Conservation (phyloP, 2,113 vertebrate genomes). For the Spea multiplicata region DNA sequence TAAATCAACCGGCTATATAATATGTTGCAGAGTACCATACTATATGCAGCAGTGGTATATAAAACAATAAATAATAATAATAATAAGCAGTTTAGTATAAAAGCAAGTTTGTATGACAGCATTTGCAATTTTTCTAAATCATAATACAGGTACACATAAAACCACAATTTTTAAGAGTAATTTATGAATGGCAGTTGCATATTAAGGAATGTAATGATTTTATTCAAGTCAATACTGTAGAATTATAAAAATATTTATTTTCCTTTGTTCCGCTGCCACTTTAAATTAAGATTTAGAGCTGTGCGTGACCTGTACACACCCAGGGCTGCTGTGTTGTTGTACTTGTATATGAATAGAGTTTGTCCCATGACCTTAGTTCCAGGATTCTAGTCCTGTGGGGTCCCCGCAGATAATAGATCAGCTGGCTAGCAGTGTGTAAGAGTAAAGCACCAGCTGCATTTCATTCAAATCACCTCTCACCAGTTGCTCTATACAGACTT, state of each 20-base stretch:
- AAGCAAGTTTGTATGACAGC: too few species aligned
- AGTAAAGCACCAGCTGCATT: neutral
- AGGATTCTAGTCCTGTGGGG: neutral
- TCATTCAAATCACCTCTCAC: constrained; percentile 26
- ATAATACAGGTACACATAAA: too few species aligned
- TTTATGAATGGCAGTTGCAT: too few species aligned
- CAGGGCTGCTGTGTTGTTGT: constrained; percentile 19
- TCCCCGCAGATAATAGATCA: neutral
- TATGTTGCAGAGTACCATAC: too few species aligned
- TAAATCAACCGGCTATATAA: too few species aligned
- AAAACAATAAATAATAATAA: too few species aligned
- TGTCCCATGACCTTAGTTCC: rapidly evolving
- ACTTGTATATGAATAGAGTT: constrained; percentile 30
- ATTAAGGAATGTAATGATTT: too few species aligned
- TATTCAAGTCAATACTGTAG: too few species aligned
- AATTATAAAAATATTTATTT: neutral
- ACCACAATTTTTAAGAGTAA: too few species aligned
- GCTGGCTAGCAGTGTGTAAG: constrained; percentile 18
- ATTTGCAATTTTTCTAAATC: too few species aligned
- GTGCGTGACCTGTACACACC: constrained; percentile 18
- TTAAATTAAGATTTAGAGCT: neutral
- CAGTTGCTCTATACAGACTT: constrained; percentile 41
- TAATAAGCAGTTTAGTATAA: too few species aligned
- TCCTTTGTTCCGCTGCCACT: neutral
- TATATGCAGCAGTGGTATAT: too few species aligned